Base-by-base conservation (phyloP, 2,113 vertebrate species). In the Naja naja region DNA sequence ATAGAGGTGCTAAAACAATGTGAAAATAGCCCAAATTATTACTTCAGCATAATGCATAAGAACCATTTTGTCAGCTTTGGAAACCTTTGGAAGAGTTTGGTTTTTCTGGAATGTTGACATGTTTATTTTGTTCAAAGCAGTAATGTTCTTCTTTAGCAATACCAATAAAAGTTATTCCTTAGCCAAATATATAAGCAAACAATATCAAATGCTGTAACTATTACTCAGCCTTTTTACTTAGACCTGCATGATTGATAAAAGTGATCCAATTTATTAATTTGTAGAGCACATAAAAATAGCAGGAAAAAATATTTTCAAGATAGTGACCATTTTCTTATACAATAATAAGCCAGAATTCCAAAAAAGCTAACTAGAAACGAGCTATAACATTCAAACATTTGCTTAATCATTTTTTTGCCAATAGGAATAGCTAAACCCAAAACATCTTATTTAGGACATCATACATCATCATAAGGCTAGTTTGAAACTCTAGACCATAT, bases 81-180 rank as follows among this genome's bases (percentile, higher is more conserved):
- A 49, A 49, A 49, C 8, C 47, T 49, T 47, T 49, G 7, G 47
- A 49, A 49, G 47, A 49, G 47, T 49, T 49, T 49, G 47, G 47
- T 49, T 49, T 49, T 49, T 49, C 47, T 49, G 47, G 47, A 49
- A 49, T 49, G 47, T 8, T 49, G 47, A 49, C 47, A 49, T 8
- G 9, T 49, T 89, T 91, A 93, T 89, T 93, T 93, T 16, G 49
- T 53, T 52, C n/a, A 58, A 89, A 45, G 87, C 93, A 93, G 85
- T 93, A 91, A 64, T 5, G 9, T 0, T 90, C 74, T n/a, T 85
- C 10, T 16, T 69, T 91, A 45, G 43, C 89, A 89, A 58, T 14
- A 53, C 69, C 53, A 91, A 27, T 0, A 52, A 45, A 95, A 90
- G 89, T 91, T 5, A 86, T 90, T 90, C 43, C 55, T 88, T 81